Percentiles rank a stretch among this genome's conserved stretches.
phyloP scores from a whole-genome alignment of 2,888 invertebrate species.

The Leptinotarsa rubiginosa region DNA sequence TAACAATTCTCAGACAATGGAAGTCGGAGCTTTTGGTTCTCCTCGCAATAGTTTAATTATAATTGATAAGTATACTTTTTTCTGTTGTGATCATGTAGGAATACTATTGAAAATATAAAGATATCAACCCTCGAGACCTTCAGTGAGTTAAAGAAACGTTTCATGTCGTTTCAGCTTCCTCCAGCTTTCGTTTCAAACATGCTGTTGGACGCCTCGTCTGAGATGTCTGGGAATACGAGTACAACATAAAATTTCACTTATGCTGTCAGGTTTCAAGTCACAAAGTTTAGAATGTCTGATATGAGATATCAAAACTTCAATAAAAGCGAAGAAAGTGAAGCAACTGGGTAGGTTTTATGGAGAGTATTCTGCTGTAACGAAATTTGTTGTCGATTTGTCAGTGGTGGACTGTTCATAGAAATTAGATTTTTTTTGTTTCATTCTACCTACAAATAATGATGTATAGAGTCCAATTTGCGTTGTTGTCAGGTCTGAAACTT shows the following conservation, averaged over 20 bases:
- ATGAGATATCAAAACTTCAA: conserved; percentile 33
- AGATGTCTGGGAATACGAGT: conserved; percentile 44
- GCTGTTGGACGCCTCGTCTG: conserved; percentile 47
- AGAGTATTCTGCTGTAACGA: no score
- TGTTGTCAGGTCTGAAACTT: no score
- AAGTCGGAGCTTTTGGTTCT: no score
- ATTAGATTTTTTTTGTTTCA: no score
- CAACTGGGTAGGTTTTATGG: background rate
- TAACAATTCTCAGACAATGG: no score
- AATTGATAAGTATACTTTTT: no score
- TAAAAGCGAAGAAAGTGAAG: background rate
- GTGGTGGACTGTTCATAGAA: no score
- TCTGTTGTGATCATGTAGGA: no score
- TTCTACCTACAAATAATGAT: no score
- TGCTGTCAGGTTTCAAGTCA: conserved; percentile 51
- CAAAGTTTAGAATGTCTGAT: conserved; percentile 41
- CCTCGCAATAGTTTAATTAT: no score
- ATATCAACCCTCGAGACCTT: conserved; percentile 8
- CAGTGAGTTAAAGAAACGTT: background rate
- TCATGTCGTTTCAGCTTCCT: conserved; percentile 14
- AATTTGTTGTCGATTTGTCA: no score
- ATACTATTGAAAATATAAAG: background rate
- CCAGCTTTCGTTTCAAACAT: conserved; percentile 24
- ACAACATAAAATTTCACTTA: conserved; percentile 52
- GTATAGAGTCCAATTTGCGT: no score